Evolutionary conservation across 64 coral and sea anemone genomes (phyloP).

Genomic region (Montipora foliosa): DNA sequence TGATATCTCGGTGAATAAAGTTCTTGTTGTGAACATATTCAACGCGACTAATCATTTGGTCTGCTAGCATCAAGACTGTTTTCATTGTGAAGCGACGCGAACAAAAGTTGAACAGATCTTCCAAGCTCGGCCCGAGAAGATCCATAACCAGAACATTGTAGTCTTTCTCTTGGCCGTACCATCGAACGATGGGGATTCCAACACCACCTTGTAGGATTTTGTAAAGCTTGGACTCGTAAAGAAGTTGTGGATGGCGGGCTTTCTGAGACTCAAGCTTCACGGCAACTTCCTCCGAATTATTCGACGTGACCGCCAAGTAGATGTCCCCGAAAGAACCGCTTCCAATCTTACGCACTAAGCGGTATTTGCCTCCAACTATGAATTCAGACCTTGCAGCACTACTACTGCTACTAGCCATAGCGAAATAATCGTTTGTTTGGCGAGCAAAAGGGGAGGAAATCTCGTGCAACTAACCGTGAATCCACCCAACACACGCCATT

Average conservation of each 20-base stretch:
- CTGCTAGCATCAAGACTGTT: slow-evolving; percentile 98
- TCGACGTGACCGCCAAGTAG: slow-evolving; percentile 90
- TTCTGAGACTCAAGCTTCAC: slow-evolving; percentile 98
- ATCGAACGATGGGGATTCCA: slow-evolving; percentile 93
- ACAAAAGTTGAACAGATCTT: slow-evolving; percentile 99
- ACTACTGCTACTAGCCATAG: slow-evolving; percentile 92
- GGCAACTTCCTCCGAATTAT: slow-evolving; percentile 92
- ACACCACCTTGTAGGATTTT: slow-evolving; percentile 97
- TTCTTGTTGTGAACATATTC: slow-evolving; percentile 99
- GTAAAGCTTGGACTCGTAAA: slow-evolving; percentile 99
- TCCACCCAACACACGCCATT: slow-evolving; percentile 56
- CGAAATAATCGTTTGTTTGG: slow-evolving; percentile 21
- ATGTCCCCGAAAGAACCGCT: slow-evolving; percentile 99
- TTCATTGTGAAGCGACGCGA: slow-evolving; percentile 99
- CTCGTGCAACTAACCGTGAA: slow-evolving; percentile 15
- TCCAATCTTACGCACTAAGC: slow-evolving; percentile 96
- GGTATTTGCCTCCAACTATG: slow-evolving; percentile 96
- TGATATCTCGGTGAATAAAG: slow-evolving; percentile 99
- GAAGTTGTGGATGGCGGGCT: slow-evolving; percentile 98
- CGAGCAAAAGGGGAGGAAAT: slow-evolving; percentile 7
- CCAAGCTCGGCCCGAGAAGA: slow-evolving; percentile 95
- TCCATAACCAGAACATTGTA: slow-evolving; percentile 99
- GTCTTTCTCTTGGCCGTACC: slow-evolving; percentile 97
- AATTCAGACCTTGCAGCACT: slow-evolving; percentile 82
- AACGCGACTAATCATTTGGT: slow-evolving; percentile 99